Conservation (phyloP, 2,797 vertebrate species). For the Macrochelys suwanniensis region DNA sequence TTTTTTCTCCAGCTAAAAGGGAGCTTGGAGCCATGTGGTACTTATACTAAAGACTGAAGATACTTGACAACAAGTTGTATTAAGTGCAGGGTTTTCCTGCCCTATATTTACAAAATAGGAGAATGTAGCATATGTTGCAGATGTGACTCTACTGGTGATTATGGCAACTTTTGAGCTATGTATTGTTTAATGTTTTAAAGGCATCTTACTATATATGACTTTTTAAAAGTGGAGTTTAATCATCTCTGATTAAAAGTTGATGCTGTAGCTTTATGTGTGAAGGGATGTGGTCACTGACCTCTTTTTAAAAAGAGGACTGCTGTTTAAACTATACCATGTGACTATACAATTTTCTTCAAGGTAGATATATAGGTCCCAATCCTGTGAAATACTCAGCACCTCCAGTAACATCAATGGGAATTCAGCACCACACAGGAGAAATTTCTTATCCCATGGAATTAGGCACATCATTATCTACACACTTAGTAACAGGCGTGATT, state of each 20-base stretch:
- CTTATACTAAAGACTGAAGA: background rate
- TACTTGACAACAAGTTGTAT: conserved; percentile 8
- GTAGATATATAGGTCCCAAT: background rate
- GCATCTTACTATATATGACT: background rate
- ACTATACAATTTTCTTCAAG: rapidly evolving
- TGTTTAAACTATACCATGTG: background rate
- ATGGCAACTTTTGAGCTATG: background rate
- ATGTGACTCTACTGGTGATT: background rate
- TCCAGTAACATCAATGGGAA: background rate
- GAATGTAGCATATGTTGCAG: background rate
- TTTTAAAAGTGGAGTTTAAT: background rate
- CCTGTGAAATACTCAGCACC: background rate
- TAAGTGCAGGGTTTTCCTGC: background rate
- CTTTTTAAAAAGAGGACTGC: background rate
- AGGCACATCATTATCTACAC: background rate
- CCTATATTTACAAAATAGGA: background rate
- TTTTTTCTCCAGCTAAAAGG: conserved; percentile 46
- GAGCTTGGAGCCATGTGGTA: background rate
- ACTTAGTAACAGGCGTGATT: background rate
- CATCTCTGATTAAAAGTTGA: rapidly evolving
- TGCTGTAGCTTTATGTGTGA: rapidly evolving
- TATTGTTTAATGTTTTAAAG: background rate
- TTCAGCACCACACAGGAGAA: rapidly evolving
- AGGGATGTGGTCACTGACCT: rapidly evolving
- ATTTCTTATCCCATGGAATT: background rate